Evolutionary conservation across 2,888 invertebrate species (phyloP), one percentile per base, ranked within the genome.

Genomic region (Macaria notata): DNA sequence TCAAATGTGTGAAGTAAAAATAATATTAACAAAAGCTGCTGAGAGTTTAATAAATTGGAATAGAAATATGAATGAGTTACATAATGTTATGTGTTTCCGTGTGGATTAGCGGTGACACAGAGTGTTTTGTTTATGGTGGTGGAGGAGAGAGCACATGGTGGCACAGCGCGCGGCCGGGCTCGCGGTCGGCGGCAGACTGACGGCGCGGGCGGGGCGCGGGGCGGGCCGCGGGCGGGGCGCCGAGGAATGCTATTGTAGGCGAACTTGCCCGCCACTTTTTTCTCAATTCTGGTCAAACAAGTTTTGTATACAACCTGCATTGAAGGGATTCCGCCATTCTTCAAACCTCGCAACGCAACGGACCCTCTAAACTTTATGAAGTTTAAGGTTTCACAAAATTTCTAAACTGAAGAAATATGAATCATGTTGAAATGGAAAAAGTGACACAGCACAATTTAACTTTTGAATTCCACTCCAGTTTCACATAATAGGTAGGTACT

Each of bases 231-330:
- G 68, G 76, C 65, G 66, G 71, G 76, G 70, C 72, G 79, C 74
- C 77, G 69, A 78, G 87, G 89, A 89, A 90, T 90, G 90, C 90
- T 88, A 90, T 90, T 89, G 90, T 89, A 88, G 90, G 90, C 88
- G 87, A 90, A 88, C 87, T 89, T 84, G 86, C 86, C 88, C 84
- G 89, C 88, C 85, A 89, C 87, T 88, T 89, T 83, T 84, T 88
- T 84, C 84, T 84, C 79, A 77, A 86, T 86, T 91, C 90, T 90
- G 87, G 90, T 90, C 88, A 90, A 90, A 90, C 91, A 87, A 90
- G 91, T 90, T 91, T 87, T 74, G 88, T 88, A 86, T 89, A 90
- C 88, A 89, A 90, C 89, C 89, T 87, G 90, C 90, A 89, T 90
- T 88, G 85, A 88, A 86, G 86, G 87, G 90, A 89, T 88, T 89